Base-by-base conservation (phyloP, 2,113 vertebrate genomes). In the Antechinus stuartii region DNA sequence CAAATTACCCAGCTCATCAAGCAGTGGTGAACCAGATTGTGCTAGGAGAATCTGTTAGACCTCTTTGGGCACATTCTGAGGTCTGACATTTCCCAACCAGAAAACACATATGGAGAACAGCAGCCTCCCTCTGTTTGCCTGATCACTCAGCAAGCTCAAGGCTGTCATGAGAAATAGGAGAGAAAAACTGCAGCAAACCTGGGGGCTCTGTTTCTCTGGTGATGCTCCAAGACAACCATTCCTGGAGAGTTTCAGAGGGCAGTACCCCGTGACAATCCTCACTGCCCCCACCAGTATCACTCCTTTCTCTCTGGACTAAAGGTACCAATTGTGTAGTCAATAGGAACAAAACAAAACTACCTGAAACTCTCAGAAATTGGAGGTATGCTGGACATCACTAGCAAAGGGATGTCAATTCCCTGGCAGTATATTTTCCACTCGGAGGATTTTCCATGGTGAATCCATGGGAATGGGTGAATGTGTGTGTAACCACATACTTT, bases 11-110 rank as follows among this genome's bases (percentile, higher is more conserved):
- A 54, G 57, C 30, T 24, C 35, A 7, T 56, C 91, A 24, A 8
- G 10, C 5, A 54, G 76, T 27, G 2, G 8, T 54, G 84, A 84
- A n/a, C 93, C 46, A 6, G 26, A 90, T 52, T 90, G 90, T 1
- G 1, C 52, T 0, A 0, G 84, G 46, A 50, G 22, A 0, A 0
- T 92, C 42, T 49, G 46, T 94, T 4, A 53, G 46, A 54, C 0
- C 6, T 19, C 27, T 53, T 4, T 47, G 54, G n/a, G 10, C 89
- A 26, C 54, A 23, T 52, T 91, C 61, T 16, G 30, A 0, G 49
- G 50, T 30, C 54, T 92, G 56, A 23, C 92, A 25, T 9, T 46
- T 56, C 57, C 91, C 91, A 1, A 16, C 61, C 84, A 24, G 2
- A 19, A 89, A 50, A 91, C 68, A 49, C 68, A 84, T 84, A 84